Conservation (phyloP, 2,113 vertebrate genomes). For the Xiphophorus hellerii region DNA sequence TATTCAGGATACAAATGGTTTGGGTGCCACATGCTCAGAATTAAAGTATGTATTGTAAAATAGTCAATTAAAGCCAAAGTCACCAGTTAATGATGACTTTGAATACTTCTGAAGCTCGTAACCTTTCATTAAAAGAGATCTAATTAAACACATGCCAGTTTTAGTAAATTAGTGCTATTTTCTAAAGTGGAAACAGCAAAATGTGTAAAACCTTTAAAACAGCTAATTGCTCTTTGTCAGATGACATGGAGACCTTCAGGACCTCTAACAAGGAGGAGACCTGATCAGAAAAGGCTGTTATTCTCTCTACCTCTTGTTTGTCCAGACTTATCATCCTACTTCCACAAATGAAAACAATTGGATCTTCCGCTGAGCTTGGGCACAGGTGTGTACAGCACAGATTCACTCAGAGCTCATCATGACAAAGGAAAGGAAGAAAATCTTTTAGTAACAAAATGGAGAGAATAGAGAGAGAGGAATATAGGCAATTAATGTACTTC, state of each 20-base stretch:
- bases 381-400: slow-evolving; percentile 68
- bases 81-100: no score
- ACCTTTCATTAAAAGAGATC: no score
- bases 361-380: slow-evolving; percentile 60
- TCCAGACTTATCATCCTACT: slow-evolving; percentile 15
- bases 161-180: neutral
- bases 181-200: neutral
- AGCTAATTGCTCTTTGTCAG: slow-evolving; percentile 54
- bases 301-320: slow-evolving; percentile 18
- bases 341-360: slow-evolving; percentile 68
- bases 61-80: neutral
- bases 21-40: slow-evolving; percentile 2
- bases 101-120: no score
- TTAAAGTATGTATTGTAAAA: neutral
- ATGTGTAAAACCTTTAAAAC: neutral
- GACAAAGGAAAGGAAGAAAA: slow-evolving; percentile 24
- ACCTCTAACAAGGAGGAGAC: slow-evolving; percentile 43
- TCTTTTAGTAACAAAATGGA: slow-evolving; percentile 19
- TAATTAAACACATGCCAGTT: neutral
- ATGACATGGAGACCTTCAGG: slow-evolving; percentile 46
- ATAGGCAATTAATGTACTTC: neutral
- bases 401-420: slow-evolving; percentile 51
- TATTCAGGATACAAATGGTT: slow-evolving; percentile 19
- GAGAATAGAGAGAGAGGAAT: slow-evolving; percentile 9
- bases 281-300: slow-evolving; percentile 53